These are phyloP conservation scores for Strigamia crassipes DNA, from an alignment of 2,888 invertebrate genomes.

Conservation along the genomic window DNA sequence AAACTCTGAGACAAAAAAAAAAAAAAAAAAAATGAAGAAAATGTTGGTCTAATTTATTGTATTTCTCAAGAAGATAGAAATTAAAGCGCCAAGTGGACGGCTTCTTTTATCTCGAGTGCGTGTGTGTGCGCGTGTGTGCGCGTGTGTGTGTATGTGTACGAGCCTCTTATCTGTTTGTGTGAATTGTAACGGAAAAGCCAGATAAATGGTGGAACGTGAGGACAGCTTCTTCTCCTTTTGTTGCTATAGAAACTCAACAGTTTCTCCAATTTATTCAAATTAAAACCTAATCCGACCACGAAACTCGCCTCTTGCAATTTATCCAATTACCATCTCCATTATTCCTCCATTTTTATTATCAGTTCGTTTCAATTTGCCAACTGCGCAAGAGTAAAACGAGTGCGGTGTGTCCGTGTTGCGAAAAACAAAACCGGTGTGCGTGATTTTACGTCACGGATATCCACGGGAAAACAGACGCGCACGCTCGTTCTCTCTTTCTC, in stretches of 20 bases:
- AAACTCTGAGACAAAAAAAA: neutral
- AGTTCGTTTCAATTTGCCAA: too few relatives aligned
- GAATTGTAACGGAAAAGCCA: slow-evolving; percentile 32
- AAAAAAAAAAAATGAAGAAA: neutral
- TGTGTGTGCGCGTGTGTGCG: neutral
- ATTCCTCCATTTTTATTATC: too few relatives aligned
- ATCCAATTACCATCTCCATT: too few relatives aligned
- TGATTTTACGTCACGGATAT: neutral
- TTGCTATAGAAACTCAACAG: neutral
- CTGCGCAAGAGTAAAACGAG: too few relatives aligned
- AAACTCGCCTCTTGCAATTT: too few relatives aligned
- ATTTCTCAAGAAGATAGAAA: neutral
- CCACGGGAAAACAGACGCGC: neutral
- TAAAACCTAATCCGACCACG: too few relatives aligned
- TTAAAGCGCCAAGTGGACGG: too few relatives aligned
- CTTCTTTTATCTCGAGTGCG: neutral
- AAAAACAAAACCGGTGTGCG: neutral
- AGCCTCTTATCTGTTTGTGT: slow-evolving; percentile 18
- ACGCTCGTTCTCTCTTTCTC: neutral
- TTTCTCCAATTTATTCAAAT: neutral
- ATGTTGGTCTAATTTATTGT: neutral
- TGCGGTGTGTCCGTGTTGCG: too few relatives aligned
- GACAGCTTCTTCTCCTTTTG: slow-evolving; percentile 11
- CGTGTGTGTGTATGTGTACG: neutral
- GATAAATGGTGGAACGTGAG: neutral